These are phyloP conservation scores for Blastomussa wellsi DNA, from an alignment of 92 coral and sea anemone genomes.

Conservation along the genomic window DNA sequence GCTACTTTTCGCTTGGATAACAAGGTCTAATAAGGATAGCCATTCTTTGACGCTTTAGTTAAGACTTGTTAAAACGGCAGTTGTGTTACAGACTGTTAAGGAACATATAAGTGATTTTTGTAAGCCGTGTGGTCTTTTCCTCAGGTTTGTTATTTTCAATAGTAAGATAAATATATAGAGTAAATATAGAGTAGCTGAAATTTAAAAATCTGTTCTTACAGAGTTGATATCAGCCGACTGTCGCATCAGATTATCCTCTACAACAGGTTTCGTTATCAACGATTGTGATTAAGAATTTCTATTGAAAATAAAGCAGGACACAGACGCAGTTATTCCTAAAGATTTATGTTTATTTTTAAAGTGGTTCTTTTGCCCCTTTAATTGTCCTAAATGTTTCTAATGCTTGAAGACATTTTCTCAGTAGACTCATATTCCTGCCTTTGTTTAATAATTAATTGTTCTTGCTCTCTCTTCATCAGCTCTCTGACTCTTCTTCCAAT, in stretches of 20 bases:
- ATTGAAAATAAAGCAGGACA: neutral
- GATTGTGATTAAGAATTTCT: neutral
- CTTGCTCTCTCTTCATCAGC: neutral
- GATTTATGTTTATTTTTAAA: neutral
- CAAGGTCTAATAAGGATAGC: too few species aligned
- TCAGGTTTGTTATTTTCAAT: neutral
- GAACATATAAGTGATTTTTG: too few species aligned
- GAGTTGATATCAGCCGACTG: neutral
- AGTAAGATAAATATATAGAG: too few species aligned
- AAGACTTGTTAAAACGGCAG: too few species aligned
- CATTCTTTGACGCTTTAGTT: too few species aligned
- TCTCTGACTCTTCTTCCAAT: neutral
- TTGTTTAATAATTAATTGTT: neutral
- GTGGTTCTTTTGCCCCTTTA: neutral
- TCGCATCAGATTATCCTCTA: neutral
- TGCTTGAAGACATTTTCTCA: neutral
- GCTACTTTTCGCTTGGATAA: too few species aligned
- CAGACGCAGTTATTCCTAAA: neutral
- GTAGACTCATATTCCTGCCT: neutral
- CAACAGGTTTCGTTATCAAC: neutral
- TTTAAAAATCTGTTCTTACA: neutral
- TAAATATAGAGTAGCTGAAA: neutral
- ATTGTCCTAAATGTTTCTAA: neutral
- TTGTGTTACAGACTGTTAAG: too few species aligned
- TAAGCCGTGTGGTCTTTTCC: neutral